phyloP scores from a whole-genome alignment of 2,888 invertebrate species.

The Exocentrus adspersus region DNA sequence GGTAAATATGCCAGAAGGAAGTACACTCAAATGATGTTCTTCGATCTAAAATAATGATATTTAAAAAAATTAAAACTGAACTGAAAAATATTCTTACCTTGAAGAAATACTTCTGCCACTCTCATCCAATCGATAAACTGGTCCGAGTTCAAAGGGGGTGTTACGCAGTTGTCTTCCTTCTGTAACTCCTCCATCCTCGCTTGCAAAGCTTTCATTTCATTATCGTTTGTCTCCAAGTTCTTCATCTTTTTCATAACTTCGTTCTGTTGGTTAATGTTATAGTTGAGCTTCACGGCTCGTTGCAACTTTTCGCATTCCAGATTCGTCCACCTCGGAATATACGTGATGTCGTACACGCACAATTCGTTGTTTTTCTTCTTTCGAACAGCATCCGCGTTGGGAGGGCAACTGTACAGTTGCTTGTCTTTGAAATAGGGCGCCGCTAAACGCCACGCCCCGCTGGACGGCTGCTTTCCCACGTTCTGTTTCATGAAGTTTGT shows the following conservation, averaged over 20 bases:
- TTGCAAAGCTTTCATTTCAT: conserved; percentile 56
- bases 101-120: conserved; percentile 63
- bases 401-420: conserved; percentile 66
- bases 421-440: conserved; percentile 76
- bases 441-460: conserved; percentile 55
- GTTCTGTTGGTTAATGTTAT: conserved; percentile 44
- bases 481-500: conserved; percentile 8
- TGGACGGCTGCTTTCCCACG: conserved; percentile 9
- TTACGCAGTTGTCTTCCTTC: conserved; percentile 32
- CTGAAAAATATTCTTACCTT: conserved; percentile 41
- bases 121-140: conserved; percentile 71
- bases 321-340: conserved; percentile 57
- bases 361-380: conserved; percentile 55
- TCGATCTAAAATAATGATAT: conserved; percentile 56
- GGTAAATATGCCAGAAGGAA: conserved; percentile 76
- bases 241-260: conserved; percentile 33
- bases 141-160: conserved; percentile 47
- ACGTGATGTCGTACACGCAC: conserved; percentile 48
- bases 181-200: conserved; percentile 47
- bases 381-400: conserved; percentile 67
- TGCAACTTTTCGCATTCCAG: conserved; percentile 48
- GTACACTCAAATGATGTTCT: conserved; percentile 73
- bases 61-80: neutral
- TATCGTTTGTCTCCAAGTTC: conserved; percentile 14
- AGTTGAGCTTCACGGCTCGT: conserved; percentile 48